These are phyloP conservation scores for Lasiurus cinereus DNA, from an alignment of 2,113 vertebrate genomes.

Conservation along the genomic window DNA sequence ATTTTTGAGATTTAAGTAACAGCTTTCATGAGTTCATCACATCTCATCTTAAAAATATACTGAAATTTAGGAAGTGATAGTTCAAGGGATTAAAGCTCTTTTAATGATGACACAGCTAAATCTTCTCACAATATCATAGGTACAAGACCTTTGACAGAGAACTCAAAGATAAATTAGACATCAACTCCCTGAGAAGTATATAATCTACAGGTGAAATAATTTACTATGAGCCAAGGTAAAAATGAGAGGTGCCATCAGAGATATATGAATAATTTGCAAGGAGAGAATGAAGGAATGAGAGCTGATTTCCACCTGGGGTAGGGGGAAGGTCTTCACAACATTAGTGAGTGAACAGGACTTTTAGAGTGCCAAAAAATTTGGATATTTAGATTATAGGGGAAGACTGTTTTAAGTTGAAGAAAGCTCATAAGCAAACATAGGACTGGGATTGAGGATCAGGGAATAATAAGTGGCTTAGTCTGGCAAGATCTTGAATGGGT, in stretches of 20 bases:
- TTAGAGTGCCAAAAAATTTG: background rate
- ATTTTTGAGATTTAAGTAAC: background rate
- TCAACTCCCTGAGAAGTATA: background rate
- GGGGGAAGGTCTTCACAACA: background rate
- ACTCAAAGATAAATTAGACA: background rate
- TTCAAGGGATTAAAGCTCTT: background rate
- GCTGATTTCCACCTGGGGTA: background rate
- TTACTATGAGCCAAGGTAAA: background rate
- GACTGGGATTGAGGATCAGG: background rate
- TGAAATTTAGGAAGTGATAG: constrained; percentile 2
- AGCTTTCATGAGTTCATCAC: background rate
- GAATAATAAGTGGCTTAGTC: background rate
- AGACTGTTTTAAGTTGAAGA: background rate
- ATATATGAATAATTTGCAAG: background rate
- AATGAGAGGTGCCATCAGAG: background rate
- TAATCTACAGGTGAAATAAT: background rate
- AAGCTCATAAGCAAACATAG: background rate
- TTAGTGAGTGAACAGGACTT: background rate
- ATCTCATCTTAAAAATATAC: background rate
- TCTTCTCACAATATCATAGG: background rate
- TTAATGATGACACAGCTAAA: background rate
- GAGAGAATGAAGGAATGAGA: background rate
- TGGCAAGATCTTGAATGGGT: constrained; percentile 64
- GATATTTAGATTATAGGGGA: background rate
- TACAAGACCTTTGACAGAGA: background rate